Base-by-base conservation (phyloP, 2,888 invertebrate genomes). In the Nemapogon koenigi region DNA sequence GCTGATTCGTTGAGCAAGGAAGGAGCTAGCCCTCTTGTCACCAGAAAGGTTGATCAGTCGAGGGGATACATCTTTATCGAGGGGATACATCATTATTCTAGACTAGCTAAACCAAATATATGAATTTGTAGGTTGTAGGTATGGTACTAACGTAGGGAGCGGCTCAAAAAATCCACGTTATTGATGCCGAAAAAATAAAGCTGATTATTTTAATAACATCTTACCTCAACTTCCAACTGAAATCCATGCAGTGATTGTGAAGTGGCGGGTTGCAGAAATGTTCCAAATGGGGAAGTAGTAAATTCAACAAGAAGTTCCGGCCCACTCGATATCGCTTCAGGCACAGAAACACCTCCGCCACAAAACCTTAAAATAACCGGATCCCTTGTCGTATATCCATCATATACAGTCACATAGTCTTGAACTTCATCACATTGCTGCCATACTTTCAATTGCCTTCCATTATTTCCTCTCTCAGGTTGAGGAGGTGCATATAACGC, bases 311-410 rank as follows among this genome's bases (percentile, higher is more conserved):
- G 81, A 50, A 94, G 79, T 66, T 94, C 93, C 42, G 91, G 90
- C 0, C 93, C 91, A 59, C 92, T 93, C 46, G 92, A 92, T 49
- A 90, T 86, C 19, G 93, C 88, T 57, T 90, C 88, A 8, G 94
- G 93, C 38, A 94, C 89, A 3, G 90, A 84, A 54, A 92, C 90
- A 25, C 92, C 92, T 31, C 93, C 92, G 6, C 93, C 92, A 57
- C 94, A 94, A 70, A 94, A 94, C 72, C 91, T 91, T 49, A 94
- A 75, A 53, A 94, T 86, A 46, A 93, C 87, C 14, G 94, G 91
- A 67, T 93, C 92, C 52, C 91, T 81, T 27, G 91, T 92, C 48
- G 92, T 92, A 59, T 92, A 91, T 26, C 92, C 92, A 57, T 93
- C 92, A 67, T 92, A 93, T 37, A 92, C 87, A 19, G 91, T 91